These are phyloP conservation scores for Oreonectes daqikongensis DNA, from an alignment of 2,797 vertebrate genomes.

Conservation along the genomic window DNA sequence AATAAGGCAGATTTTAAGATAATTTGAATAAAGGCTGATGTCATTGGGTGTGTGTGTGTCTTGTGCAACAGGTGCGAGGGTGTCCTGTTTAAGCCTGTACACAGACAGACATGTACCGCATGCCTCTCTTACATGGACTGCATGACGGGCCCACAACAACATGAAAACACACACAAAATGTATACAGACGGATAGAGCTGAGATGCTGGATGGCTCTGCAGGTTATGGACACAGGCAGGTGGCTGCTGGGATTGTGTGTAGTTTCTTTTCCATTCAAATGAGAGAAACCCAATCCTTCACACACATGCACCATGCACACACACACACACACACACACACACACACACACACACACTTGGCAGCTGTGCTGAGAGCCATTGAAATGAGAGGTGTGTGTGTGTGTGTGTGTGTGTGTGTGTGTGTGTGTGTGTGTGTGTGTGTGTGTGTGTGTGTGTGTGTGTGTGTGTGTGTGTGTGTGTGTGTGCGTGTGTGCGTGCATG, in stretches of 20 bases:
- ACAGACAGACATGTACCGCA: constrained; percentile 51
- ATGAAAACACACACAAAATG: constrained; percentile 12
- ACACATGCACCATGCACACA: too few relatives aligned
- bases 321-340: too few relatives aligned
- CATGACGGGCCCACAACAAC: constrained; percentile 14
- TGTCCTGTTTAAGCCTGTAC: constrained; percentile 68
- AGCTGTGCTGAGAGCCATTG: constrained; percentile 16
- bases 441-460: too few relatives aligned
- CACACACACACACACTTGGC: constrained; percentile 6
- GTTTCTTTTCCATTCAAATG: constrained; percentile 26
- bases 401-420: background rate
- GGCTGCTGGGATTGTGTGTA: constrained; percentile 32
- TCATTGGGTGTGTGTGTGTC: background rate
- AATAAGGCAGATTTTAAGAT: constrained; percentile 9
- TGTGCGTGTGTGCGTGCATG: too few relatives aligned
- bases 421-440: too few relatives aligned
- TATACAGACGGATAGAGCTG: constrained; percentile 4
- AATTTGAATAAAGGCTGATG: constrained; percentile 2
- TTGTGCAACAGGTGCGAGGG: constrained; percentile 66
- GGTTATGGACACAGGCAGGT: constrained; percentile 51
- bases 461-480: too few relatives aligned
- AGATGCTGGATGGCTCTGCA: constrained; percentile 47
- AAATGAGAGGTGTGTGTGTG: constrained; percentile 6
- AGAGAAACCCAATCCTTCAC: constrained; percentile 42
- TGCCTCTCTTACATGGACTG: constrained; percentile 31